These are phyloP conservation scores for Helobdella robusta DNA, from an alignment of 2,888 invertebrate genomes.

Conservation along the genomic window DNA sequence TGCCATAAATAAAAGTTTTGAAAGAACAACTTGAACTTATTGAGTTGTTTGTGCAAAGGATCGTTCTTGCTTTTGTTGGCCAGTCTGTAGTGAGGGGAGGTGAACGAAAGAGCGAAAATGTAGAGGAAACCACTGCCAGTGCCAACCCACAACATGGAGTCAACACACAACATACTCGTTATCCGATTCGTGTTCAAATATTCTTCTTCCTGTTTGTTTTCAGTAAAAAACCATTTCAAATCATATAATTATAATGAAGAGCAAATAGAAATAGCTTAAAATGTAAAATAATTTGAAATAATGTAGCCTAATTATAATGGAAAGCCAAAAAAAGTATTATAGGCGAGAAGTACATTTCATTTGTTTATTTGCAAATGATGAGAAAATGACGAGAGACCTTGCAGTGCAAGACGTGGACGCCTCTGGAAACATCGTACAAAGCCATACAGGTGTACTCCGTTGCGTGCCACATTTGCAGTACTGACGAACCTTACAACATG, in stretches of 20 bases:
- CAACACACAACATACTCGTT: slow-evolving; percentile 48
- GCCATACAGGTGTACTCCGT: slow-evolving; percentile 49
- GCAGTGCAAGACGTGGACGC: slow-evolving; percentile 19
- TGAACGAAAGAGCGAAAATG: slow-evolving; percentile 30
- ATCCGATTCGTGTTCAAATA: slow-evolving; percentile 47
- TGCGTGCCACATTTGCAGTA: slow-evolving; percentile 53
- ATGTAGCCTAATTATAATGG: no score
- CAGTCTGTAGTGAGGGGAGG: slow-evolving; percentile 8
- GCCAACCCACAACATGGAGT: slow-evolving; percentile 51
- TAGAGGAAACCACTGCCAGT: slow-evolving; percentile 50
- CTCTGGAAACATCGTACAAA: slow-evolving; percentile 50
- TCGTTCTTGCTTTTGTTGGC: not conserved
- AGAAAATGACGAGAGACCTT: slow-evolving; percentile 1
- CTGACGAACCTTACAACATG: slow-evolving; percentile 50
- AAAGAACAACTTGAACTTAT: not conserved
- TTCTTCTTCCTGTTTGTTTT: slow-evolving; percentile 41
- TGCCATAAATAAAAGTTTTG: no score
- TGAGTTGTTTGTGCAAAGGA: slow-evolving; percentile 4
- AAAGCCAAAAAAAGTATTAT: no score
- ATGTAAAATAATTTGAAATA: no score
- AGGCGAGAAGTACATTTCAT: no score
- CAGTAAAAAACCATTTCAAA: no score
- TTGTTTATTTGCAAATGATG: no score
- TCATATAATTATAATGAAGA: no score
- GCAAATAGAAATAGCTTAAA: no score